Evolutionary conservation across 2,888 invertebrate genomes (phyloP), one percentile per base, ranked within the genome.

Genomic region (Rhingia campestris): DNA sequence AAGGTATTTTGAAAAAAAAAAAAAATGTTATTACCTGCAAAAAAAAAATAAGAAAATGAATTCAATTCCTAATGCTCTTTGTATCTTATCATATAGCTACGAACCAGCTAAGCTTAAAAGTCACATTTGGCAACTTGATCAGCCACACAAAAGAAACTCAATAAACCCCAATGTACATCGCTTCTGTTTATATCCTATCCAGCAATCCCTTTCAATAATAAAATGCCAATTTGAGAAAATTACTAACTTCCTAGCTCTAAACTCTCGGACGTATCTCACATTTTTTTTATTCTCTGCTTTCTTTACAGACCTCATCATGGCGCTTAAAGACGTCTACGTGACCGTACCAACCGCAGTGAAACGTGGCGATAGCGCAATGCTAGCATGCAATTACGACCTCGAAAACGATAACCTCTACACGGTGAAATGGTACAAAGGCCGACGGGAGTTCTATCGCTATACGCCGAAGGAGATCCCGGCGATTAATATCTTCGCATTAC

Each of bases 351-450:
- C 93, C 73, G 94, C 95, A 3, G 95, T 94, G 54, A 93, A 94
- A 87, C 92, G 94, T 81, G 95, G 95, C 67, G 93, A 94, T 82
- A 93, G 93, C 88, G 95, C 94, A 53, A 92, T 93, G 87, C 93
- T 96, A 90, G 92, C 93, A 88, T 97, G 97, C 92, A 93, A 94
- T 88, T 95, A 97, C 89, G 95, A 97, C 90, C 94, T 96, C 92
- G 95, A 96, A 90, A 94, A 94, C 32, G 95, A 94, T 54, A 94
- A 94, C n/a, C 93, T 97, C 66, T 97, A 97, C 92, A 94, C 96
- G n/a, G 96, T 97, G 84, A 97, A 97, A 92, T 97, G 96, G 97
- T 97, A 97, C 91, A 93, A 96, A 80, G 97, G 97, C 10, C 93
- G 92, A 87, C 93, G 95, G 87, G 97, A 97, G 92, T 97, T 97